Conservation (phyloP, 1,140 invertebrate genomes). For the Grapholita molesta region DNA sequence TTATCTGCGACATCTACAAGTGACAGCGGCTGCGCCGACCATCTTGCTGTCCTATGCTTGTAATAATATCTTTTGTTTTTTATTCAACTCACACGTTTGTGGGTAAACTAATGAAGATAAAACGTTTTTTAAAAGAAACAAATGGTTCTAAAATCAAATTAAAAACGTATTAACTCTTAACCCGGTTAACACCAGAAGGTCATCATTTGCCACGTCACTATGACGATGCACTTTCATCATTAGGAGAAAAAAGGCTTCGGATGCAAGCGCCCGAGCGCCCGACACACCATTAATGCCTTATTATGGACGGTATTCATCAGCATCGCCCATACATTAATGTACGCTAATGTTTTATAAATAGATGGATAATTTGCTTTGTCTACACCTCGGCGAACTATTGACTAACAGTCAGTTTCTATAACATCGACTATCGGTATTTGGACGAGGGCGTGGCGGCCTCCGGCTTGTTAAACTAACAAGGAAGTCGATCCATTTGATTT, state of each 20-base stretch:
- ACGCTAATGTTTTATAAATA: slow-evolving; percentile 77
- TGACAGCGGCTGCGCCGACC: slow-evolving; percentile 31
- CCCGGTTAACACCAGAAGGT: slow-evolving; percentile 61
- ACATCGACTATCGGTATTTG: slow-evolving; percentile 58
- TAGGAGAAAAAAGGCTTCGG: slow-evolving; percentile 59
- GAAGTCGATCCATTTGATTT: slow-evolving; percentile 65
- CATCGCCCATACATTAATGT: slow-evolving; percentile 72
- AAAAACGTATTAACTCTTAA: slow-evolving; percentile 53
- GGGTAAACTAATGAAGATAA: slow-evolving; percentile 1
- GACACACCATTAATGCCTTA: slow-evolving; percentile 74
- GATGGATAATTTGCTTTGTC: slow-evolving; percentile 76
- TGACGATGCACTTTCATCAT: slow-evolving; percentile 68
- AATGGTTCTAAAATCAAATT: slow-evolving; percentile 36
- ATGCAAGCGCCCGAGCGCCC: slow-evolving; percentile 62
- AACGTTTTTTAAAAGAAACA: slow-evolving; percentile 20
- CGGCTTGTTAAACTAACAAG: slow-evolving; percentile 38
- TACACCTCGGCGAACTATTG: slow-evolving; percentile 68
- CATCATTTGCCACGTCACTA: slow-evolving; percentile 51
- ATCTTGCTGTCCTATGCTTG: slow-evolving; percentile 20
- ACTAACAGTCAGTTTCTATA: slow-evolving; percentile 67
- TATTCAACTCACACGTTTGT: slow-evolving; percentile 19
- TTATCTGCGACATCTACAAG: slow-evolving; percentile 47
- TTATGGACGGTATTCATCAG: slow-evolving; percentile 75
- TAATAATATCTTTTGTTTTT: slow-evolving; percentile 26
- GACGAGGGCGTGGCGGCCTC: slow-evolving; percentile 55